Evolutionary conservation across 2,113 vertebrate genomes (phyloP).

Genomic region (Aleadryas rufinucha): DNA sequence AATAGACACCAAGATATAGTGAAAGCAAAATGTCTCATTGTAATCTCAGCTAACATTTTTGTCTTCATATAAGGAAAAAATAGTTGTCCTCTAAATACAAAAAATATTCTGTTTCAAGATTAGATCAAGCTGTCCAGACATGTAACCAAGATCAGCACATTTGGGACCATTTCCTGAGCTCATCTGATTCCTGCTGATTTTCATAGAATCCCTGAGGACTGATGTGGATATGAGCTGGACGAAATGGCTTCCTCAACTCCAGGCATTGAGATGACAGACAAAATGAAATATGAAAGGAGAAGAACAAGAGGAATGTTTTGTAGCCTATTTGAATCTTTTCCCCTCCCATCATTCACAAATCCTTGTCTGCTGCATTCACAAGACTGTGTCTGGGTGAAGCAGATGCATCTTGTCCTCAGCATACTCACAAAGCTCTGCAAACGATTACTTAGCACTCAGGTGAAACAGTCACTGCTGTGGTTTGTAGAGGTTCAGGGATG

Average conservation of each 20-base stretch:
- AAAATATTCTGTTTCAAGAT: background rate
- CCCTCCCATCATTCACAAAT: background rate
- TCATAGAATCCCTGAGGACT: background rate
- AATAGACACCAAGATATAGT: background rate
- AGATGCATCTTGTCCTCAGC: background rate
- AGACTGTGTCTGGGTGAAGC: background rate
- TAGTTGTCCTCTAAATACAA: background rate
- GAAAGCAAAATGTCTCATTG: background rate
- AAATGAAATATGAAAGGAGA: background rate
- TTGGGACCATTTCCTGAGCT: background rate
- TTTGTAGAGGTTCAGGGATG: background rate
- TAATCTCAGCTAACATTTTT: background rate
- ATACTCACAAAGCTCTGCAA: background rate
- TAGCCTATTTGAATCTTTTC: background rate
- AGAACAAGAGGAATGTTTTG: background rate
- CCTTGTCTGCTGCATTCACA: background rate
- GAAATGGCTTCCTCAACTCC: background rate
- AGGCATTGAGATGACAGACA: background rate
- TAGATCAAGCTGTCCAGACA: background rate
- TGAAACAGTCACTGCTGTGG: rapidly evolving
- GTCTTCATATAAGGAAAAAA: background rate
- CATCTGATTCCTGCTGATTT: background rate
- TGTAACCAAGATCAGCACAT: background rate
- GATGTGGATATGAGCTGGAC: background rate
- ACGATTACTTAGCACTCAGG: background rate